Evolutionary conservation across 2,113 vertebrate genomes (phyloP).

Genomic region (Xenus cinereus): DNA sequence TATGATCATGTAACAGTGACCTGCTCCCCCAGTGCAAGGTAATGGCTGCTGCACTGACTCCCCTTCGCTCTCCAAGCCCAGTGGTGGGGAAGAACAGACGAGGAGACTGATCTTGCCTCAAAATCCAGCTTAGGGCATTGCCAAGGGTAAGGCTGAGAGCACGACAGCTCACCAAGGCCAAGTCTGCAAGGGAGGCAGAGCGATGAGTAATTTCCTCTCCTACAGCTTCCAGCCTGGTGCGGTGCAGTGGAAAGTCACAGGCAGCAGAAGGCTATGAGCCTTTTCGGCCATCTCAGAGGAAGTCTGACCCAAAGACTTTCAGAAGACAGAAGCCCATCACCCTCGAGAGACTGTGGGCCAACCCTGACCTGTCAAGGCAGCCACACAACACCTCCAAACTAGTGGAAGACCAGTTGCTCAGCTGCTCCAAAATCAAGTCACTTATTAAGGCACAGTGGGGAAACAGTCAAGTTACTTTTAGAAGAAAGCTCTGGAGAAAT

Average conservation of each 20-base stretch:
- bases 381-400: background rate
- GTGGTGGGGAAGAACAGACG: background rate
- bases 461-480: background rate
- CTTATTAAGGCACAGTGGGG: background rate
- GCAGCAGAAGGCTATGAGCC: background rate
- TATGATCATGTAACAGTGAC: too few species aligned
- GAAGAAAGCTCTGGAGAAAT: slow-evolving; percentile 28
- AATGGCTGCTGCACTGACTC: background rate
- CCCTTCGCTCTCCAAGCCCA: accelerated
- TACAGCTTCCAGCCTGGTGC: background rate
- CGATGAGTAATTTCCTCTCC: slow-evolving; percentile 35
- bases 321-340: background rate
- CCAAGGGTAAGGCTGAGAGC: background rate
- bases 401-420: background rate
- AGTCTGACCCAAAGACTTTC: background rate
- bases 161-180: background rate
- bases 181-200: background rate
- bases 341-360: background rate
- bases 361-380: background rate
- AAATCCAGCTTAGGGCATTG: background rate
- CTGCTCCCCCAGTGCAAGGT: background rate
- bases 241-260: background rate
- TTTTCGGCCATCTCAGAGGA: background rate
- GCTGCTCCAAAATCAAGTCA: slow-evolving; percentile 22
- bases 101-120: background rate